Percentiles rank a stretch among this genome's conserved stretches.
phyloP scores from a whole-genome alignment of 2,113 vertebrate genomes.

The Cyanoliseus patagonus region DNA sequence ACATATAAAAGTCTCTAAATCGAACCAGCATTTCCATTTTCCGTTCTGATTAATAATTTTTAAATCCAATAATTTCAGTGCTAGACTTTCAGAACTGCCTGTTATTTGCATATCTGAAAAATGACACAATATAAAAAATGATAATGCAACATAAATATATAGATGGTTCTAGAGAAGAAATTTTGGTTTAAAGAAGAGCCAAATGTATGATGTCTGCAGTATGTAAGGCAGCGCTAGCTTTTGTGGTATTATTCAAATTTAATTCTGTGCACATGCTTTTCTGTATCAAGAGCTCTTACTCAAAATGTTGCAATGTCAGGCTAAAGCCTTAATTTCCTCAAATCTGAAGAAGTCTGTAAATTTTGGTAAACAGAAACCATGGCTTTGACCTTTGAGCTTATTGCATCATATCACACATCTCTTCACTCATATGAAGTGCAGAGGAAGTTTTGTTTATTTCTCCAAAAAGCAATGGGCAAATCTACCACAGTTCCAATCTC shows the following conservation, averaged over 20 bases:
- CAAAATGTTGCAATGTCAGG: not conserved
- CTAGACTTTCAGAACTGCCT: not conserved
- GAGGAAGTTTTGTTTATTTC: not conserved
- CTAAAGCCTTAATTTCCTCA: not conserved
- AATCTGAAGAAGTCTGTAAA: not conserved
- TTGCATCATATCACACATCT: not conserved
- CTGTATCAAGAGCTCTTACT: not conserved
- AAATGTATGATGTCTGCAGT: not conserved
- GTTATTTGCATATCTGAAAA: conserved; percentile 2
- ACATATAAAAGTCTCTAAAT: not conserved
- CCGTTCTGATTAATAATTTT: not conserved
- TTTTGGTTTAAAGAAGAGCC: not conserved
- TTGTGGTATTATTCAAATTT: not conserved
- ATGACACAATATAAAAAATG: not conserved
- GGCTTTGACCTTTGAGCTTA: not conserved
- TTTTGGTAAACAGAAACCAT: not conserved
- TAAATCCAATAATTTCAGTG: not conserved
- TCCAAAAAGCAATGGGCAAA: not conserved
- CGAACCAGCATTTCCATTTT: not conserved
- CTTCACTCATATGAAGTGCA: not conserved
- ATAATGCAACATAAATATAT: not conserved
- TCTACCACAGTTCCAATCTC: not conserved
- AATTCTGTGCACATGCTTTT: not conserved
- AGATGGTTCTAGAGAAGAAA: not conserved
- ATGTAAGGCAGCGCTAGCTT: not conserved